phyloP scores from a whole-genome alignment of 2,888 invertebrate species.

The Acanthosoma haemorrhoidale region DNA sequence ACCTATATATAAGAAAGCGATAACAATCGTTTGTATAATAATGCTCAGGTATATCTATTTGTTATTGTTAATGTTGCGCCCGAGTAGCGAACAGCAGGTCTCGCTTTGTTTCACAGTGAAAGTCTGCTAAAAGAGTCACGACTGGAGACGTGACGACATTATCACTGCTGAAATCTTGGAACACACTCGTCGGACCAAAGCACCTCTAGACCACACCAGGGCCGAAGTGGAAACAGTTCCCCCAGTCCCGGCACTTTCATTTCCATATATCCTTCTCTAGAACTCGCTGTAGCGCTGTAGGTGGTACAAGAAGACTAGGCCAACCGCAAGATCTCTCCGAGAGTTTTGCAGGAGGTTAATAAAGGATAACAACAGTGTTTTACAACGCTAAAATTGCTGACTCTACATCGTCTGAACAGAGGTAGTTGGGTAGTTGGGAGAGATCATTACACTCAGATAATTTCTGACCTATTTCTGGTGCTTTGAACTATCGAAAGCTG shows the following conservation, averaged over 20 bases:
- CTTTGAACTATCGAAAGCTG: too few species aligned
- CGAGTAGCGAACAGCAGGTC: not conserved
- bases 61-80: too few species aligned
- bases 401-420: too few species aligned
- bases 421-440: too few species aligned
- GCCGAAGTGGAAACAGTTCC: not conserved
- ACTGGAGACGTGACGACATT: slow-evolving; percentile 9
- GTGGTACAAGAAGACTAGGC: too few species aligned
- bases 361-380: not conserved
- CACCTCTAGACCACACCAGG: not conserved
- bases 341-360: not conserved
- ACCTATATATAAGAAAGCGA: not conserved
- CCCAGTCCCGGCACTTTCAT: not conserved
- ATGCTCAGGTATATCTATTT: too few species aligned
- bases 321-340: not conserved
- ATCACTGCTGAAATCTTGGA: not conserved
- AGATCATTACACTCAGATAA: too few species aligned
- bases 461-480: too few species aligned
- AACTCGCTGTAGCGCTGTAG: not conserved
- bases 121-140: slow-evolving; percentile 23
- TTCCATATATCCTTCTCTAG: not conserved
- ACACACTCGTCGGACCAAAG: not conserved
- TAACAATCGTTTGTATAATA: too few species aligned
- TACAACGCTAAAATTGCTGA: too few species aligned
- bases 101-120: not conserved